Conservation (phyloP, 2,797 vertebrate species). For the Sebastes jordani region DNA sequence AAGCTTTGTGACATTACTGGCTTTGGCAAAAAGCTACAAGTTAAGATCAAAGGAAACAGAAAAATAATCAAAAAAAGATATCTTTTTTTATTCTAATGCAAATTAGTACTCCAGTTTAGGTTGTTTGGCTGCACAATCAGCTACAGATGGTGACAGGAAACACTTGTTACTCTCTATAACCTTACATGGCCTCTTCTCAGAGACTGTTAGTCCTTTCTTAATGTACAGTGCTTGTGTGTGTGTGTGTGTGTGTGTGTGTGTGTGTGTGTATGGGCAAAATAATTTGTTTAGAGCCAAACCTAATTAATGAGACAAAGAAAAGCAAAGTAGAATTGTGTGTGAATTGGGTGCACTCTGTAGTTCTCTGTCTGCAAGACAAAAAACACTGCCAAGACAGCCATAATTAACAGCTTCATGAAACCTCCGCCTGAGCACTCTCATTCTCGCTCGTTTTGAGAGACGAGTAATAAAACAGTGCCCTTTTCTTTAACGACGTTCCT, state of each 20-base stretch:
- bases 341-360: neutral
- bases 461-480: constrained; percentile 19
- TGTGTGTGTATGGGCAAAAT: constrained; percentile 2
- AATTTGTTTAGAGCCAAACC: constrained; percentile 32
- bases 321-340: constrained; percentile 24
- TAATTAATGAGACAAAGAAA: constrained; percentile 37
- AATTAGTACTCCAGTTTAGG: neutral
- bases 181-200: constrained; percentile 6
- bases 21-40: neutral
- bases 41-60: constrained; percentile 13
- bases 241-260: neutral
- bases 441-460: constrained; percentile 17
- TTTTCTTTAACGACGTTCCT: constrained; percentile 22
- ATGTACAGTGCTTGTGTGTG: neutral
- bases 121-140: constrained; percentile 1
- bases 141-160: constrained; percentile 22
- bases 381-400: neutral
- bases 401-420: constrained; percentile 46
- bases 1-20: neutral
- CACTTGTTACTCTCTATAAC: constrained; percentile 16
- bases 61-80: neutral
- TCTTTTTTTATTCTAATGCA: constrained; percentile 1
- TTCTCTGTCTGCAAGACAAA: constrained; percentile 7
- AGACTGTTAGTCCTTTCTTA: constrained; percentile 8
- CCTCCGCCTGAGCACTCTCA: neutral